phyloP scores from a whole-genome alignment of 2,113 vertebrate genomes.

The Melanostigma gelatinosum region DNA sequence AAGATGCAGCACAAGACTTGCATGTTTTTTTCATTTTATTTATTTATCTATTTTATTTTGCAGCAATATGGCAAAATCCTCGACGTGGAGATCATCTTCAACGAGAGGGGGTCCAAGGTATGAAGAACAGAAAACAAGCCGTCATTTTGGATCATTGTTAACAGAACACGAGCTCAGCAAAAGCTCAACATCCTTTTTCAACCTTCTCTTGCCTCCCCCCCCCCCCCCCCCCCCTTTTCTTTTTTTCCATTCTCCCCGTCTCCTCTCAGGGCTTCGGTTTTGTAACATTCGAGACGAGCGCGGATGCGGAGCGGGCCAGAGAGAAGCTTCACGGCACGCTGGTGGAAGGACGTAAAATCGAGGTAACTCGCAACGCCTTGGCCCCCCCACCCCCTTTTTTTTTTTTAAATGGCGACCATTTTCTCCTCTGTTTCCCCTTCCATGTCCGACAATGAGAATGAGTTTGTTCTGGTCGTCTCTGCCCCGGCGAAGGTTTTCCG shows the following conservation, averaged over 20 bases:
- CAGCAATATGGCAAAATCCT: conserved; percentile 99
- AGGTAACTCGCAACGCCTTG: conserved; percentile 83
- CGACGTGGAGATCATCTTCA: conserved; percentile 99
- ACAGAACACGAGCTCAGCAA: background rate
- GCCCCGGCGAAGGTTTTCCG: conserved; percentile 57
- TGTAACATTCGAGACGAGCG: conserved; percentile 98
- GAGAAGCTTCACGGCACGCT: conserved; percentile 99
- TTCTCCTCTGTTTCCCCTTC: conserved; percentile 64
- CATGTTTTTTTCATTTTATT: conserved; percentile 21
- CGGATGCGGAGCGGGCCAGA: conserved; percentile 96
- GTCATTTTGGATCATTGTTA: background rate
- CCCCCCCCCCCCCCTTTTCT: background rate
- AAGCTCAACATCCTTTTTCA: conserved; percentile 12
- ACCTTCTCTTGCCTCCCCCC: background rate
- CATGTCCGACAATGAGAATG: conserved; percentile 66
- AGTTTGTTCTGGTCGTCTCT: conserved; percentile 58
- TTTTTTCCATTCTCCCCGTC: background rate
- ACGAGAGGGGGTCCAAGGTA: conserved; percentile 99
- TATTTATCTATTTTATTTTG: conserved; percentile 49
- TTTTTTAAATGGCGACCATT: conserved; percentile 51
- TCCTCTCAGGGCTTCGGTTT: conserved; percentile 95
- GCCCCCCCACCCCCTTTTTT: background rate
- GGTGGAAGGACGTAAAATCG: conserved; percentile 99
- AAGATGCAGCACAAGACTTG: conserved; percentile 28
- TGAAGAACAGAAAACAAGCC: conserved; percentile 43